These are phyloP conservation scores for Rhingia campestris DNA, from an alignment of 2,888 invertebrate species.

Conservation along the genomic window DNA sequence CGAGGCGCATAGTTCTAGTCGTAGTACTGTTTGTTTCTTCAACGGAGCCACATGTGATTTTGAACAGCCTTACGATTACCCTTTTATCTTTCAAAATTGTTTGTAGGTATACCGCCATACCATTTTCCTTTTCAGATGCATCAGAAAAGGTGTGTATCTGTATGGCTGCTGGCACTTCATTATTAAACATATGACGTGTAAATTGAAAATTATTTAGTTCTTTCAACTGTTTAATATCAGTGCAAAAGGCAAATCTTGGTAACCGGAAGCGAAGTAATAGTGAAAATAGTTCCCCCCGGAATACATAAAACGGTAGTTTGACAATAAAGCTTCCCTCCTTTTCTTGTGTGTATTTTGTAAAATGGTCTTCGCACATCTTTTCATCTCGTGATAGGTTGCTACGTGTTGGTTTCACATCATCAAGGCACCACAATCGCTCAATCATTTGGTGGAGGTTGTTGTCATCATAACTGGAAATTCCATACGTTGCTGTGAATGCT, in stretches of 20 bases:
- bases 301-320: slow-evolving; percentile 63
- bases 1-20: slow-evolving; percentile 44
- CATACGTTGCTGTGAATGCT: slow-evolving; percentile 10
- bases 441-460: too few relatives aligned
- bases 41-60: slow-evolving; percentile 53
- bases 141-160: slow-evolving; percentile 64
- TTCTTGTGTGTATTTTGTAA: slow-evolving; percentile 41
- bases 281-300: slow-evolving; percentile 72
- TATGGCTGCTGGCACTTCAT: slow-evolving; percentile 5
- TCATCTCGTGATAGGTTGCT: too few relatives aligned
- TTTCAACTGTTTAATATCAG: slow-evolving; percentile 74
- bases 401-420: too few relatives aligned
- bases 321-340: slow-evolving; percentile 66
- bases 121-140: slow-evolving; percentile 54
- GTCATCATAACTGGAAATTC: slow-evolving; percentile 15
- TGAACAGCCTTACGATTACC: slow-evolving; percentile 35
- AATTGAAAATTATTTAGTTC: slow-evolving; percentile 15
- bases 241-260: slow-evolving; percentile 61
- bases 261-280: slow-evolving; percentile 42
- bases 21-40: slow-evolving; percentile 26
- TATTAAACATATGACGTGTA: slow-evolving; percentile 30
- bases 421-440: too few relatives aligned
- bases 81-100: slow-evolving; percentile 9
- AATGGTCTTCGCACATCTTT: slow-evolving; percentile 75
- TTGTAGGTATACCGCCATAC: slow-evolving; percentile 20